A percentile compares a stretch with the other conserved stretches of the same genome.
These are phyloP conservation scores for Myotis brandtii DNA, from an alignment of 2,113 vertebrate species.

Conservation along the genomic window DNA sequence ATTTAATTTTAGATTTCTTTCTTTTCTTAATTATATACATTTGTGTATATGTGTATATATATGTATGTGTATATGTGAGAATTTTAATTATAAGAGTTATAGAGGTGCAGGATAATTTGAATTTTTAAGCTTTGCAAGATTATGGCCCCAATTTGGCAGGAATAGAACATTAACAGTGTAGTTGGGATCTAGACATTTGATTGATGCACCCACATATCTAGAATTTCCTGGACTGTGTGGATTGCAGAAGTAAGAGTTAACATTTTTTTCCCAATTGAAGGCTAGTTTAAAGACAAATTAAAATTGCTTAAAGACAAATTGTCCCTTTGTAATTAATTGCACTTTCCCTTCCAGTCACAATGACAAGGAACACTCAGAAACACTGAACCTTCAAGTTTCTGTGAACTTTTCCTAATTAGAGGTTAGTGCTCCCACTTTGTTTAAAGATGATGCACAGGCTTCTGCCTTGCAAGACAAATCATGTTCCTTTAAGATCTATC, in stretches of 20 bases:
- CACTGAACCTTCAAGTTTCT: not conserved
- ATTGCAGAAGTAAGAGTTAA: not conserved
- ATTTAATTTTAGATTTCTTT: constrained; percentile 6
- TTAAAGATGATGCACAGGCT: not conserved
- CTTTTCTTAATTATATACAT: not conserved
- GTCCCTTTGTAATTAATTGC: not conserved
- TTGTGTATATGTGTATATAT: not conserved
- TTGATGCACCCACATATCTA: not conserved
- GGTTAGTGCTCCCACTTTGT: not conserved
- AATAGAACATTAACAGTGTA: not conserved
- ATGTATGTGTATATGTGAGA: not conserved
- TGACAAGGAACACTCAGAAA: not conserved
- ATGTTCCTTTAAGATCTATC: not conserved
- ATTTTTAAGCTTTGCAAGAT: not conserved
- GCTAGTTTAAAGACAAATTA: not conserved
- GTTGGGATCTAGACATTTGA: not conserved
- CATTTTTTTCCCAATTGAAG: not conserved
- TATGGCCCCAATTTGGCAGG: not conserved
- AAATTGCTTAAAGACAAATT: too few relatives aligned
- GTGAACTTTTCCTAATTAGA: not conserved
- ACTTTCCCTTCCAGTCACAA: not conserved
- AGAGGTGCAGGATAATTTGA: not conserved
- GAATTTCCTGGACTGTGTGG: not conserved
- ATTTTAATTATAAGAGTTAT: not conserved
- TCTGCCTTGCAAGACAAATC: not conserved